Evolutionary conservation across 2,113 vertebrate species (phyloP).

Genomic region (Bagarius yarrelli): DNA sequence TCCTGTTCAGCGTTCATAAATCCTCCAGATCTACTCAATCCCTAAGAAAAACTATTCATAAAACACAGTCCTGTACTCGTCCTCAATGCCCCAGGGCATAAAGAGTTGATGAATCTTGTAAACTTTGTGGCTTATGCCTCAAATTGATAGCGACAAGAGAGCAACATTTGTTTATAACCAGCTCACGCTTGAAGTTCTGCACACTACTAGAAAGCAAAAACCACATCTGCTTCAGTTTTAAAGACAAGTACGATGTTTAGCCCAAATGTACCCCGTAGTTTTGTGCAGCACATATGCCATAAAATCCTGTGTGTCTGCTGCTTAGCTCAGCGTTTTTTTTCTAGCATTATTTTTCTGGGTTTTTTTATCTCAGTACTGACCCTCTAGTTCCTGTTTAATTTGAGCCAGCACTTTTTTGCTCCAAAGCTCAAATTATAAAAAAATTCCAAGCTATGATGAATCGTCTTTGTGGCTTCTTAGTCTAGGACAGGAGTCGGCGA

Average conservation of each 20-base stretch:
- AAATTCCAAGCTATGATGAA: slow-evolving; percentile 5
- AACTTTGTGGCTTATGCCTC: not conserved
- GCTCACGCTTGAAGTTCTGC: slow-evolving; percentile 29
- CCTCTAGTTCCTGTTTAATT: slow-evolving; percentile 36
- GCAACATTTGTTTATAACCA: slow-evolving; percentile 13
- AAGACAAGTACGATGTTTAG: slow-evolving; percentile 40
- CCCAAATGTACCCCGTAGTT: slow-evolving; percentile 44
- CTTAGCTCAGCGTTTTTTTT: slow-evolving; percentile 52
- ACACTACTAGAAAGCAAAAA: slow-evolving; percentile 42
- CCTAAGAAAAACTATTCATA: too few relatives aligned
- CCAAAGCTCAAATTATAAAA: not conserved
- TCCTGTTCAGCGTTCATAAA: too few relatives aligned
- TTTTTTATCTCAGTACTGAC: slow-evolving; percentile 29
- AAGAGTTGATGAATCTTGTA: not conserved
- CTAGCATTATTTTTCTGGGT: too few relatives aligned
- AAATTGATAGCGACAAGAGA: not conserved
- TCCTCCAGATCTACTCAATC: too few relatives aligned
- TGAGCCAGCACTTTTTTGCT: not conserved
- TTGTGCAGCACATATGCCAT: slow-evolving; percentile 36
- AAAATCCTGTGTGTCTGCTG: slow-evolving; percentile 47
- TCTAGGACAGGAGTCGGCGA: too few relatives aligned
- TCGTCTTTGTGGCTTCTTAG: not conserved
- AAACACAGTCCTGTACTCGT: not conserved
- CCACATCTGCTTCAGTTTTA: slow-evolving; percentile 70
- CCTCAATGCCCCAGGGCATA: not conserved